phyloP scores from a whole-genome alignment of 2,888 invertebrate species.

The Rhingia rostrata region DNA sequence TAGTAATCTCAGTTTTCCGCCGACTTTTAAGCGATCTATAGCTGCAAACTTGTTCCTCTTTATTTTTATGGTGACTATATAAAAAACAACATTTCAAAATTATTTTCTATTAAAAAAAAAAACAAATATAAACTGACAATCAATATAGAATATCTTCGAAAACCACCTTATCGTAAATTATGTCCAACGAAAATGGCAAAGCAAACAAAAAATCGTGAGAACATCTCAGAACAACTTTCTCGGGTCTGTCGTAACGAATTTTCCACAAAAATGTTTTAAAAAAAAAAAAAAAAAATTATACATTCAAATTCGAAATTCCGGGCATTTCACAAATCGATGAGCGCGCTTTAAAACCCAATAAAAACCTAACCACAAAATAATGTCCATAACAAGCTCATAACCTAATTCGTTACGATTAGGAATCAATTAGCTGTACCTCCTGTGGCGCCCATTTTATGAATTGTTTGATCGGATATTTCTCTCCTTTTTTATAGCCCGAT shows the following conservation, averaged over 20 bases:
- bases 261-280: neutral
- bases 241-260: neutral
- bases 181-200: neutral
- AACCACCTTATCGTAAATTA: too few relatives aligned
- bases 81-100: too few relatives aligned
- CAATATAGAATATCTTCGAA: too few relatives aligned
- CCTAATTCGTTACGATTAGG: slow-evolving; percentile 66
- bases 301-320: neutral
- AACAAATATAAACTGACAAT: too few relatives aligned
- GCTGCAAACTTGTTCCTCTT: too few relatives aligned
- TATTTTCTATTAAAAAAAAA: too few relatives aligned
- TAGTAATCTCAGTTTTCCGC: too few relatives aligned
- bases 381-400: slow-evolving; percentile 48
- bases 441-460: slow-evolving; percentile 67
- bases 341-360: slow-evolving; percentile 16
- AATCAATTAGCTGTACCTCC: slow-evolving; percentile 72
- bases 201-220: slow-evolving; percentile 14
- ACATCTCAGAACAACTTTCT: neutral
- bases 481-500: slow-evolving; percentile 7
- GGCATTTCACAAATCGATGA: slow-evolving; percentile 3
- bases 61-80: too few relatives aligned
- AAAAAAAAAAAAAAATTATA: slow-evolving; percentile 22
- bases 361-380: slow-evolving; percentile 52
- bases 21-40: too few relatives aligned
- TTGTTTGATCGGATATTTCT: slow-evolving; percentile 59